Evolutionary conservation across 2,888 invertebrate genomes (phyloP), one percentile per base, ranked within the genome.

Genomic region (Diabrotica balteata): DNA sequence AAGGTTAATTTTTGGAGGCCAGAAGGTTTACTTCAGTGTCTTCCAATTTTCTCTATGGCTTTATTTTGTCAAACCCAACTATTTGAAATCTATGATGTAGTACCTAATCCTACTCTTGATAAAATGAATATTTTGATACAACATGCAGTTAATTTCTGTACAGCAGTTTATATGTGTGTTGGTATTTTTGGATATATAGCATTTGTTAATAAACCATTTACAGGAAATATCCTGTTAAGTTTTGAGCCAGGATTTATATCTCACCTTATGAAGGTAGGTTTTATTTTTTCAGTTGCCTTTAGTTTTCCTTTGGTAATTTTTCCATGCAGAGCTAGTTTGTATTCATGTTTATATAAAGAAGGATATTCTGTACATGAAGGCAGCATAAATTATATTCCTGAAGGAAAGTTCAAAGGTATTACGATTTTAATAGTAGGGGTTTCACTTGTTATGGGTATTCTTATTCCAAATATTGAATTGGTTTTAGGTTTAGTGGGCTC

Each of bases 231-330:
- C 72, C 86, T 98, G 72, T 89, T 96, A 83, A 94, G 93, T 82
- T 90, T 98, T 77, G 89, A 92, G 45, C 90, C 93, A 0, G 93
- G 94, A 4, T 86, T 92, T 80, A 88, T 92, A 49, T 95, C 93
- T 76, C 95, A 97, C 84, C 88, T 93, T 67, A 95, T 98, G 79
- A 97, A 97, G 87, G 87, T 97, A 72, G 96, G 97, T 43, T 98
- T 98, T 86, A 93, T 98, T 8, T 86, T 97, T 77, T 97, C 97
- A 0, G 90, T 98, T 45, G 97, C 97, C 11, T 94, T 97, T 82
- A 97, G 97, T 80, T 98, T 98, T 85, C 98, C 98, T 1, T 88
- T 99, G 72, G 95, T 97, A 76, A 94, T 98, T 82, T 98, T 98
- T 84, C 98, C 98, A 0, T 97, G 97, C 80, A 87, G 98, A 68